A percentile compares a stretch with the other conserved stretches of the same genome.
These are phyloP conservation scores for Oryzias curvinotus DNA, from an alignment of 2,113 vertebrate genomes.

Conservation along the genomic window DNA sequence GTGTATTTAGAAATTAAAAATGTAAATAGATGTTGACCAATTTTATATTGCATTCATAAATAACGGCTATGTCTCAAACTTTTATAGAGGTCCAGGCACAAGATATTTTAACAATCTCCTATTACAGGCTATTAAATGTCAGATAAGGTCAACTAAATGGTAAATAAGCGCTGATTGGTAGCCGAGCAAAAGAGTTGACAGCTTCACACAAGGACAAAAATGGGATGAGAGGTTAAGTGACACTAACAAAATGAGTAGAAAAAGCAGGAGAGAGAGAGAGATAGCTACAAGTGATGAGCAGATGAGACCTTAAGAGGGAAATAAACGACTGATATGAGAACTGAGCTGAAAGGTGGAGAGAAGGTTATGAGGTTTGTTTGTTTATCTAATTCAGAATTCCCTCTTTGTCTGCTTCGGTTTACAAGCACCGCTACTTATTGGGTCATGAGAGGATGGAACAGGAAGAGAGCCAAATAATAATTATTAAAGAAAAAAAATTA, in stretches of 20 bases:
- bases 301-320: slow-evolving; percentile 11
- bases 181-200: slow-evolving; percentile 13
- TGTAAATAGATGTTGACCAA: no score
- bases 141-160: slow-evolving; percentile 2
- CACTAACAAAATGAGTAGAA: slow-evolving; percentile 30
- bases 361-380: slow-evolving; percentile 55
- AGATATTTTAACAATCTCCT: neutral
- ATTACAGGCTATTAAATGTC: slow-evolving; percentile 5
- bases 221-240: slow-evolving; percentile 12
- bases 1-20: no score
- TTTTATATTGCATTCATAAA: no score
- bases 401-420: slow-evolving; percentile 38
- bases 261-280: slow-evolving; percentile 17
- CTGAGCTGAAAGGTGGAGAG: slow-evolving; percentile 37
- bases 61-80: no score
- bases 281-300: slow-evolving; percentile 21
- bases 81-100: neutral
- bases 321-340: slow-evolving; percentile 13
- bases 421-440: slow-evolving; percentile 43
- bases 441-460: slow-evolving; percentile 18
- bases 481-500: slow-evolving; percentile 7
- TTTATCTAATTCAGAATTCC: slow-evolving; percentile 39
- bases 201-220: slow-evolving; percentile 21
- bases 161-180: neutral
- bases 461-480: slow-evolving; percentile 15